Conservation (phyloP, 2,888 invertebrate genomes). For the Clistopyga incitator region DNA sequence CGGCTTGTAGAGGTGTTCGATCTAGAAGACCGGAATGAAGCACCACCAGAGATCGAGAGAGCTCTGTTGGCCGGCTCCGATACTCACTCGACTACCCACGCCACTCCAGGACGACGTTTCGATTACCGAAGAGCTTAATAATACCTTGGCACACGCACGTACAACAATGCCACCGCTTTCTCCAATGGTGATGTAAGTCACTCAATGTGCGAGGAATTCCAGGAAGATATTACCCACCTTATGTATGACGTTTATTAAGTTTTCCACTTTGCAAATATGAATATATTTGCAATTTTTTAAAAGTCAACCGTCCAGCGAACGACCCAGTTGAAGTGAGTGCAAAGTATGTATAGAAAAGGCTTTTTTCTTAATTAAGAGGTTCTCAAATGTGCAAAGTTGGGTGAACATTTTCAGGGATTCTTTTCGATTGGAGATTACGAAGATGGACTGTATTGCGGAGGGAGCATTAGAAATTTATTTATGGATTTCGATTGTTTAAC, state of each 20-base stretch:
- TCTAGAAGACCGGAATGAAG: slow-evolving; percentile 20
- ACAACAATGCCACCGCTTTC: not conserved
- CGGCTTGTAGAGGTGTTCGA: not conserved
- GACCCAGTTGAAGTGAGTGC: too few species aligned
- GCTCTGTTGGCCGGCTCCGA: slow-evolving; percentile 38
- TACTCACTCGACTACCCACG: not conserved
- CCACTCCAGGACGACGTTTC: slow-evolving; percentile 17
- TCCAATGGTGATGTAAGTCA: slow-evolving; percentile 10
- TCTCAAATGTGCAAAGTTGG: not conserved
- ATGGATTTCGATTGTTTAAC: not conserved
- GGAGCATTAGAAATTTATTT: not conserved
- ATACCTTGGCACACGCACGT: slow-evolving; percentile 12
- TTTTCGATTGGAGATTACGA: not conserved
- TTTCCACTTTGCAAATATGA: too few species aligned
- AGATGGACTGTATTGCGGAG: not conserved
- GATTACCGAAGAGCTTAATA: slow-evolving; percentile 30
- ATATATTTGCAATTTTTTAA: too few species aligned
- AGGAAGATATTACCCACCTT: not conserved
- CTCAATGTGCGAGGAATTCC: slow-evolving; percentile 19
- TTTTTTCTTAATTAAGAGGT: not conserved
- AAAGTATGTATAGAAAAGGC: too few species aligned
- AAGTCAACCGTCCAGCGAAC: too few species aligned
- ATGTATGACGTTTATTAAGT: too few species aligned
- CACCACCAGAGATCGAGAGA: not conserved
- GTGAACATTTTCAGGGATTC: not conserved